Percentiles rank a stretch among this genome's conserved stretches.
phyloP scores from a whole-genome alignment of 2,797 vertebrate species.

The Semaprochilodus insignis region DNA sequence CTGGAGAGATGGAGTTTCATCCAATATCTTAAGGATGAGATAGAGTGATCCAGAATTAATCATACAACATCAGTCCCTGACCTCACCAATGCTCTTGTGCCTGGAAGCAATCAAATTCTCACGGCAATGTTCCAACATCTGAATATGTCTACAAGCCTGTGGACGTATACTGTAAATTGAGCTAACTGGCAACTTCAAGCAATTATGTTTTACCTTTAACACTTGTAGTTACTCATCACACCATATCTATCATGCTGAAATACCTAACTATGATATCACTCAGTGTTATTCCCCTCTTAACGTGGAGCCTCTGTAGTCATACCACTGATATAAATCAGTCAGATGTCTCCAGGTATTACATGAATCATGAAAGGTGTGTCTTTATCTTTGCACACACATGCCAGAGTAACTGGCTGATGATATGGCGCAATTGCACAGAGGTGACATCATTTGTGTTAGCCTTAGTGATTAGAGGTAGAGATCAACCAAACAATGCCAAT shows the following conservation, averaged over 20 bases:
- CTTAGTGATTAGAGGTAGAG: conserved; percentile 8
- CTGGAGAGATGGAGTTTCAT: too few relatives aligned
- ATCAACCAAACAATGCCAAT: neutral
- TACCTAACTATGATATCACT: conserved; percentile 6
- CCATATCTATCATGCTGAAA: neutral
- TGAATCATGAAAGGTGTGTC: neutral
- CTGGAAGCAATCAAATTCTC: too few relatives aligned
- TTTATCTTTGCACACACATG: neutral
- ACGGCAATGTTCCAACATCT: too few relatives aligned
- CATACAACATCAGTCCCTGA: too few relatives aligned
- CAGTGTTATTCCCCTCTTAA: neutral
- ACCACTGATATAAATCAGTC: conserved; percentile 23
- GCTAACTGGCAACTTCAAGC: neutral
- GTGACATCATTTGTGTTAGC: neutral
- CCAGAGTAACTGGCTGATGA: neutral
- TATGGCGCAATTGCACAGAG: neutral
- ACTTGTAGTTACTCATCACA: conserved; percentile 21
- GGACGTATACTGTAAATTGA: neutral
- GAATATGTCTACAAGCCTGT: neutral
- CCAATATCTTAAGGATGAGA: too few relatives aligned
- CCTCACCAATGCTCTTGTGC: too few relatives aligned
- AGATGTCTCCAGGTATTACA: neutral
- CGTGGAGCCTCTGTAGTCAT: neutral
- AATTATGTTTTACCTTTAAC: neutral
- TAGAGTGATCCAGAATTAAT: too few relatives aligned